These are phyloP conservation scores for Scaptomyza reducta DNA, from an alignment of 2,888 invertebrate species.

Conservation along the genomic window DNA sequence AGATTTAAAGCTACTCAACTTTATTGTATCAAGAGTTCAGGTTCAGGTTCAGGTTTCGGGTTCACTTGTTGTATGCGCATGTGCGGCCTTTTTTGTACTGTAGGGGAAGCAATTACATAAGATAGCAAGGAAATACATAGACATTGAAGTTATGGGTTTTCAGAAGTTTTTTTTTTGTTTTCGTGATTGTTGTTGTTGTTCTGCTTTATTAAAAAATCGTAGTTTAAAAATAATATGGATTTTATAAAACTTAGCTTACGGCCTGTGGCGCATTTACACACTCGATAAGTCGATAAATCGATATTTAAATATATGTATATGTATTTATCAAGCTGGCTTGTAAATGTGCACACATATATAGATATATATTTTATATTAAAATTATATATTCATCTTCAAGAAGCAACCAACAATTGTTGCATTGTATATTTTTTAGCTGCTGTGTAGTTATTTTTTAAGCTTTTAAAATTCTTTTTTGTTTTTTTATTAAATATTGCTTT, in stretches of 20 bases:
- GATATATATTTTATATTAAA: slow-evolving; percentile 4
- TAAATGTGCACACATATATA: slow-evolving; percentile 47
- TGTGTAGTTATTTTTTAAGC: slow-evolving; percentile 20
- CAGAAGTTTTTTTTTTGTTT: slow-evolving; percentile 3
- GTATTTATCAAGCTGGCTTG: slow-evolving; percentile 54
- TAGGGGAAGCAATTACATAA: slow-evolving; percentile 1
- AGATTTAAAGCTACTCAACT: no score
- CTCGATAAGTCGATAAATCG: slow-evolving; percentile 52
- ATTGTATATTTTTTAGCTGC: slow-evolving; percentile 36
- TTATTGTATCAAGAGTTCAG: not conserved
- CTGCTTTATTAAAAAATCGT: slow-evolving; percentile 71
- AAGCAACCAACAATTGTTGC: slow-evolving; percentile 33
- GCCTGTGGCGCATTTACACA: slow-evolving; percentile 49
- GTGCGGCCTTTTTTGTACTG: not conserved
- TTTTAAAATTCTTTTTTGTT: slow-evolving; percentile 31
- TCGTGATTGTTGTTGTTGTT: slow-evolving; percentile 44
- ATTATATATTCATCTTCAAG: slow-evolving; percentile 8
- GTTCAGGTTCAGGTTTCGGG: not conserved
- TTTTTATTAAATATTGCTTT: slow-evolving; percentile 71
- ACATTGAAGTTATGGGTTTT: slow-evolving; percentile 5
- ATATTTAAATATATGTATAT: slow-evolving; percentile 14
- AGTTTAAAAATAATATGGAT: slow-evolving; percentile 37
- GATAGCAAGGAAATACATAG: slow-evolving; percentile 13
- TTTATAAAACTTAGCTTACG: slow-evolving; percentile 50
- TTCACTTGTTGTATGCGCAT: slow-evolving; percentile 25